Evolutionary conservation across 2,888 invertebrate species (phyloP).

Genomic region (Aphodius granarius): DNA sequence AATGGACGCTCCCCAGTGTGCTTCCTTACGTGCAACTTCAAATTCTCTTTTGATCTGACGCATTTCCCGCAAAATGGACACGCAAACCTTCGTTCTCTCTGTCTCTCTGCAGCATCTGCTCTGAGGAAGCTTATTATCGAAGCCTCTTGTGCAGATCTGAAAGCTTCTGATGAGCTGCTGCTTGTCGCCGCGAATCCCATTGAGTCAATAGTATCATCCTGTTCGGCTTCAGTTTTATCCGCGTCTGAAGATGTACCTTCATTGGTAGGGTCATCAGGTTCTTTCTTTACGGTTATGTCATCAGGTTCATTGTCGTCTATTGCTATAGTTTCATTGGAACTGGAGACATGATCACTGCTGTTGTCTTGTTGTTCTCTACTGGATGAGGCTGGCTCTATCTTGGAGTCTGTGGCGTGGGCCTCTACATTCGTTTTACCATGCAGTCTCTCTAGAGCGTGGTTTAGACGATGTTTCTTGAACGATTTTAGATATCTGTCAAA

Average conservation of each 20-base stretch:
- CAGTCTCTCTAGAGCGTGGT: conserved; percentile 81
- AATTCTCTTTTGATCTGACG: conserved; percentile 84
- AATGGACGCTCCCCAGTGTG: conserved; percentile 90
- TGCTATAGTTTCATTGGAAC: conserved; percentile 51
- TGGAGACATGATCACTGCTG: conserved; percentile 53
- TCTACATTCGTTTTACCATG: conserved; percentile 63
- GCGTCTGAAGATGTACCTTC: conserved; percentile 43
- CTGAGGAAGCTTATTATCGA: conserved; percentile 69
- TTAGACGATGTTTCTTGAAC: conserved; percentile 86
- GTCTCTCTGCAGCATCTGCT: conserved; percentile 62
- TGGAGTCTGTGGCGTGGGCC: conserved; percentile 27
- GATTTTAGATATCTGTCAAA: conserved; percentile 76
- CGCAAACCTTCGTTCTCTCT: conserved; percentile 77
- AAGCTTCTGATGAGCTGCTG: conserved; percentile 54
- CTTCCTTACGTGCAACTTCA: conserved; percentile 84
- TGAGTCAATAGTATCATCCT: conserved; percentile 74
- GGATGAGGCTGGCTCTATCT: conserved; percentile 18
- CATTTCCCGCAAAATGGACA: conserved; percentile 90
- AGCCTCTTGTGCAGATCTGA: conserved; percentile 59
- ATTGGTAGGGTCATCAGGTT: conserved; percentile 42
- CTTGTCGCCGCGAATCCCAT: conserved; percentile 54
- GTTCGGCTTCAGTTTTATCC: conserved; percentile 53
- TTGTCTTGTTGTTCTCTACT: conserved; percentile 33
- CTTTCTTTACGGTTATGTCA: conserved; percentile 39
- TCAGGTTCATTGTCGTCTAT: conserved; percentile 46